Conservation (phyloP, 1,140 invertebrate genomes). For the Agrypnia vestita region DNA sequence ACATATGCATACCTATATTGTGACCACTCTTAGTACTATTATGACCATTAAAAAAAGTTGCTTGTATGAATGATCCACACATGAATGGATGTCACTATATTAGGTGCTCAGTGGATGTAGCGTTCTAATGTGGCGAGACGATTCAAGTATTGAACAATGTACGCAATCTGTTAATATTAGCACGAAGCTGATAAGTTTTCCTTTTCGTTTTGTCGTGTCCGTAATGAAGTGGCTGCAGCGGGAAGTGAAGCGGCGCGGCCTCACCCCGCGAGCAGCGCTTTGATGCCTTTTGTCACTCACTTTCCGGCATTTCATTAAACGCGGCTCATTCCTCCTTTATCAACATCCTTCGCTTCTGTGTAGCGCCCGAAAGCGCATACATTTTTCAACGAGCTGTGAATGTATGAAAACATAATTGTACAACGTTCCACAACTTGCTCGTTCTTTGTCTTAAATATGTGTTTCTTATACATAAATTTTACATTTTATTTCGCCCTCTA, state of each 20-base stretch:
- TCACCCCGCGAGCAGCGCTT: constrained; percentile 1
- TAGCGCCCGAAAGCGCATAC: background rate
- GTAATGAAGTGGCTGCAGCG: background rate
- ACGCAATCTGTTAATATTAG: no score
- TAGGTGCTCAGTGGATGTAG: no score
- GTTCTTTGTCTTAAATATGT: background rate
- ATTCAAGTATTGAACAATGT: no score
- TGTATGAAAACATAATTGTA: background rate
- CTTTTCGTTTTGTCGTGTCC: background rate
- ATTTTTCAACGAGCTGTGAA: constrained; percentile 4
- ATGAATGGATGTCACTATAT: no score
- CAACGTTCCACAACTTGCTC: background rate
- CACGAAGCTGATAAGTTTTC: background rate
- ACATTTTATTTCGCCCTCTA: background rate
- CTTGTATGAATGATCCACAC: no score
- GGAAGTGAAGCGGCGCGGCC: background rate
- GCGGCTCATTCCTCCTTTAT: constrained; percentile 20
- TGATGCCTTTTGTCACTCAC: constrained; percentile 35
- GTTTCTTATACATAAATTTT: no score
- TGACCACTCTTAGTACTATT: no score
- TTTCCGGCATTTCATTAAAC: constrained; percentile 40
- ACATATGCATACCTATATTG: no score
- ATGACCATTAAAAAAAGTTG: no score
- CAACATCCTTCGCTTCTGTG: constrained; percentile 18
- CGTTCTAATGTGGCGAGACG: no score